Base-by-base conservation (phyloP, 1,140 invertebrate genomes). In the Bombus superbus region DNA sequence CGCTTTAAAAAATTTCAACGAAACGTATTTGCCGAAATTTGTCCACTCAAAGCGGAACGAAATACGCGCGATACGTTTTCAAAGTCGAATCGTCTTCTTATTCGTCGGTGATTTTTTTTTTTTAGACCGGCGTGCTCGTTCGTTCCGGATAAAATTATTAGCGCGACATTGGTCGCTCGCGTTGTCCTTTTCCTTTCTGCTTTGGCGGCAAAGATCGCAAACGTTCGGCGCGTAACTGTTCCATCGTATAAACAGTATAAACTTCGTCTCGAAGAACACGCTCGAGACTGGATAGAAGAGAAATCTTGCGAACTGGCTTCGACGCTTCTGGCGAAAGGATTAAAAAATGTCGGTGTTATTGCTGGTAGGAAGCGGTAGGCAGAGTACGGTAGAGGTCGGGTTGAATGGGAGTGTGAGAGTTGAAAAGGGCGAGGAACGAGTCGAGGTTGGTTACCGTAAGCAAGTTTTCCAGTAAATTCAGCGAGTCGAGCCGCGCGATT, bases 381-480 rank as follows among this genome's bases (percentile, higher is more conserved):
- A 72, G 32, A 75, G n/a, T n/a, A 72, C 18, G 32, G 22, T 18
- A 32, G n/a, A 38, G 28, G 57, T 47, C 1, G 66, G 47, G 6
- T 74, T 74, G 79, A 88, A 79, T 85, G 72, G 53, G 64, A 75
- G 64, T 79, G n/a, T 79, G n/a, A 75, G 75, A 74, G 76, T 81
- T 83, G 69, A 87, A 89, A 82, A 81, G 78, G 76, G 66, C 64
- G 69, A 81, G 71, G 71, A 81, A 72, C 71, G 82, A 71, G 78
- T 59, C n/a, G 82, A 66, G 87, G 80, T 88, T 76, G 77, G 89
- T 89, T 90, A 91, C 83, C 86, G 79, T 89, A 80, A 78, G 84
- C 89, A 92, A 92, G 91, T 92, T 92, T 91, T 73, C 75, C 86
- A 87, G 90, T 91, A 92, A 92, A 91, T 92, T 89, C 83, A 72